Percentiles rank a stretch among this genome's conserved stretches.
phyloP scores from a whole-genome alignment of 2,888 invertebrate genomes.

The Machimus atricapillus region DNA sequence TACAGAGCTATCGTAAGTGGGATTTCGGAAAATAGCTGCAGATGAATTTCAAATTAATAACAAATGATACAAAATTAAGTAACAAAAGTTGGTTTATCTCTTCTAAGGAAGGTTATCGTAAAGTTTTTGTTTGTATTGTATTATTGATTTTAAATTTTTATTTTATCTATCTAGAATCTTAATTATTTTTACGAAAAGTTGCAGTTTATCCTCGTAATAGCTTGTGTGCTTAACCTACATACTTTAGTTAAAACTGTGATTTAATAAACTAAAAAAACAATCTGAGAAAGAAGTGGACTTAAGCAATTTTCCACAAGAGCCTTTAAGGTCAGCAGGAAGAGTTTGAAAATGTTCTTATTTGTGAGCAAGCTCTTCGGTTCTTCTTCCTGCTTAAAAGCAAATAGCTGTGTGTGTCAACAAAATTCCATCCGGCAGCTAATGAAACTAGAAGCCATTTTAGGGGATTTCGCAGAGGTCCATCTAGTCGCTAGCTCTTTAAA shows the following conservation, averaged over 20 bases:
- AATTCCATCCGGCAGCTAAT: neutral
- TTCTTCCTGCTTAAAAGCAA: neutral
- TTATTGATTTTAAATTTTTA: too few relatives aligned
- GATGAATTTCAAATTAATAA: too few relatives aligned
- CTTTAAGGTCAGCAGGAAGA: neutral
- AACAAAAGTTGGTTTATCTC: too few relatives aligned
- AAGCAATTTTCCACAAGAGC: neutral
- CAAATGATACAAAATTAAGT: too few relatives aligned
- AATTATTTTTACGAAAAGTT: too few relatives aligned
- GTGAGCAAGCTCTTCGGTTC: neutral
- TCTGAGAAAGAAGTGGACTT: neutral
- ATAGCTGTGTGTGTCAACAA: neutral
- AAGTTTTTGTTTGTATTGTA: too few relatives aligned
- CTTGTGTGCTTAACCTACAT: too few relatives aligned
- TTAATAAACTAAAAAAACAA: neutral
- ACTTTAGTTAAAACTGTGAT: neutral
- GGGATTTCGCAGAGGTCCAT: neutral
- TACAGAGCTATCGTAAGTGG: too few relatives aligned
- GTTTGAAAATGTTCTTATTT: neutral
- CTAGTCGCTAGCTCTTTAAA: neutral
- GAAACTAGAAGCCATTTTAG: neutral
- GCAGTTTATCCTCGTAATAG: too few relatives aligned
- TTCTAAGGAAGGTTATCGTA: too few relatives aligned
- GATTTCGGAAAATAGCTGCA: too few relatives aligned
- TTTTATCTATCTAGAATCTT: too few relatives aligned